Conservation (phyloP, 2,888 invertebrate genomes). For the Microctonus hyperodae region DNA sequence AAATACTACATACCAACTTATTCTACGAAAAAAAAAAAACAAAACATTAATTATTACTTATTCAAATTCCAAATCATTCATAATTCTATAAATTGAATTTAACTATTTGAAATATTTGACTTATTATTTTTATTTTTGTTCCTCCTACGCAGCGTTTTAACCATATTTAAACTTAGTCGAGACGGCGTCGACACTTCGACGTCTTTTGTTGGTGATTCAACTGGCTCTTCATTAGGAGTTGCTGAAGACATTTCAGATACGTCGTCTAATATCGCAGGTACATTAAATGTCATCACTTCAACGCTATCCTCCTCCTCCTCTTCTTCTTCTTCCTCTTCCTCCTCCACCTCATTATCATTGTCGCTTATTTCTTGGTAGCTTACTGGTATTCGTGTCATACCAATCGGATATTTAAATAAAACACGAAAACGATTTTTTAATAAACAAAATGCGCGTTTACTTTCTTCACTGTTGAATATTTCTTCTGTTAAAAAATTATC, state of each 20-base stretch:
- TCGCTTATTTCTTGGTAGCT: constrained; percentile 1
- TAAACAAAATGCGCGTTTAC: constrained; percentile 39
- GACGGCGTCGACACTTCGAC: not conserved
- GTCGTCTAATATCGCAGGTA: not conserved
- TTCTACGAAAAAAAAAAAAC: no score
- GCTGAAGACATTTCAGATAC: not conserved
- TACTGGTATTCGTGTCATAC: constrained; percentile 44
- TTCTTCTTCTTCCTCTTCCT: constrained; percentile 3
- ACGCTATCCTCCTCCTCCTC: not conserved
- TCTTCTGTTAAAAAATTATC: not conserved
- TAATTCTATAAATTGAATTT: no score
- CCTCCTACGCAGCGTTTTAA: not conserved
- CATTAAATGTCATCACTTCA: not conserved
- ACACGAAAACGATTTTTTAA: constrained; percentile 50
- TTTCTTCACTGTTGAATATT: constrained; percentile 2
- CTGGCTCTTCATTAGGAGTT: not conserved
- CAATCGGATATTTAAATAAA: constrained; percentile 55
- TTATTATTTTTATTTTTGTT: not conserved
- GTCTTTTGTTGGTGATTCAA: constrained; percentile 5
- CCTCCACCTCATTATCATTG: not conserved
- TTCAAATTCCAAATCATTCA: no score
- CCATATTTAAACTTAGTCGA: not conserved
- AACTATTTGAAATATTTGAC: not conserved
- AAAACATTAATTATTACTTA: no score
- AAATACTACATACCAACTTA: no score